Base-by-base conservation (phyloP, 2,888 invertebrate species). In the Lasioglossum lativentre region DNA sequence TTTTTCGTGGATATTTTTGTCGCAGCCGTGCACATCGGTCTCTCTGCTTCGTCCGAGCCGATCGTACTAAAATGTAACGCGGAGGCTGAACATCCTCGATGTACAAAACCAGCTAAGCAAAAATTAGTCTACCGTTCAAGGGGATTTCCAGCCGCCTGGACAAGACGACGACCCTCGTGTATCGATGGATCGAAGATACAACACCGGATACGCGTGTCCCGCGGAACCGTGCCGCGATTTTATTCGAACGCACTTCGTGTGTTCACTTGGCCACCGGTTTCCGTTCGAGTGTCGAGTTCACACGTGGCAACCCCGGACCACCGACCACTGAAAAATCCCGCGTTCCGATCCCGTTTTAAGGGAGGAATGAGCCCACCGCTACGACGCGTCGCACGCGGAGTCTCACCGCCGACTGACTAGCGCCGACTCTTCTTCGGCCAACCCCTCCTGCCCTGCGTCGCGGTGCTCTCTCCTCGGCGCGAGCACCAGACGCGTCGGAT, bases 1-100 rank as follows among this genome's bases (percentile, higher is more conserved):
- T 93, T 92, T 94, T 93, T 93, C 92, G 77, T 56, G 90, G 92
- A 92, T 94, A 94, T 93, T 94, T 94, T 94, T 91, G 92, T 93
- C 89, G 80, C 82, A 82, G 83, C 75, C 81, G 85, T 89, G 86
- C 89, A n/a, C n/a, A 89, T 84, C 86, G 89, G 79, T 87, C 81
- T 87, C 81, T 70, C 80, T 81, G 80, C 79, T 79, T 72, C 75
- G 84, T 34, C 34, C 56, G 82, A 63, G 74, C 63, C 77, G 52
- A 79, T 76, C 73, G 73, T n/a, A 77, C 42, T 72, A 75, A 81
- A 68, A 76, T 72, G 74, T 85, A 78, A 85, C 78, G 23, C 72
- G 72, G 38, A 73, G 77, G 77, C 80, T n/a, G 27, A 76, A 75
- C 83, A 45, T 56, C 71, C 75, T 70, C 38, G 10, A 14, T n/a